Evolutionary conservation across 2,797 vertebrate species (phyloP).

Genomic region (Rhyacichthys aspro): DNA sequence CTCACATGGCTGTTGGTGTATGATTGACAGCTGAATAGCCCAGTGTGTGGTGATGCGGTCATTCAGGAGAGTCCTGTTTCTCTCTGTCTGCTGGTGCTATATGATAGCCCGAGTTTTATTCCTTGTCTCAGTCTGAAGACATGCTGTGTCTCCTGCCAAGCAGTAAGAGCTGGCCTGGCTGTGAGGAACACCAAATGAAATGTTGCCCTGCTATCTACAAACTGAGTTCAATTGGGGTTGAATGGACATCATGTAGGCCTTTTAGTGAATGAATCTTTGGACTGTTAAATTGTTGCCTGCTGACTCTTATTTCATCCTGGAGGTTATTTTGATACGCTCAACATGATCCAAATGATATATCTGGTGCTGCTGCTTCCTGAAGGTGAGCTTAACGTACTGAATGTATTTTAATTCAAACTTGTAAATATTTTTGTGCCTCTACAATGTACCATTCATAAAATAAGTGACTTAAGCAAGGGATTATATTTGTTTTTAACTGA

Average conservation of each 20-base stretch:
- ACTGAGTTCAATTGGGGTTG: slow-evolving; percentile 69
- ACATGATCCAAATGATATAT: slow-evolving; percentile 58
- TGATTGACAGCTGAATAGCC: slow-evolving; percentile 71
- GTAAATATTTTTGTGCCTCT: not conserved
- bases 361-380: slow-evolving; percentile 66
- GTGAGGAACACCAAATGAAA: slow-evolving; percentile 47
- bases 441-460: no score
- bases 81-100: slow-evolving; percentile 65
- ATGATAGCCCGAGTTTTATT: slow-evolving; percentile 81
- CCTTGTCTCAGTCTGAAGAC: slow-evolving; percentile 60
- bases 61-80: slow-evolving; percentile 76
- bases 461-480: no score
- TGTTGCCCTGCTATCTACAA: slow-evolving; percentile 43
- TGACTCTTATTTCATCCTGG: slow-evolving; percentile 14
- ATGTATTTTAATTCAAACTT: no score
- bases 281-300: slow-evolving; percentile 14
- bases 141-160: slow-evolving; percentile 61
- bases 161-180: slow-evolving; percentile 36
- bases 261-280: slow-evolving; percentile 34
- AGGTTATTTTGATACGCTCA: slow-evolving; percentile 38
- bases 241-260: slow-evolving; percentile 58
- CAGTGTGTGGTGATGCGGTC: slow-evolving; percentile 60
- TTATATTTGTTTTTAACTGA: no score
- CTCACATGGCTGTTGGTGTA: slow-evolving; percentile 37
- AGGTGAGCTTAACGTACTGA: slow-evolving; percentile 62